These are phyloP conservation scores for Tautogolabrus adspersus DNA, from an alignment of 2,113 vertebrate genomes.

Conservation along the genomic window DNA sequence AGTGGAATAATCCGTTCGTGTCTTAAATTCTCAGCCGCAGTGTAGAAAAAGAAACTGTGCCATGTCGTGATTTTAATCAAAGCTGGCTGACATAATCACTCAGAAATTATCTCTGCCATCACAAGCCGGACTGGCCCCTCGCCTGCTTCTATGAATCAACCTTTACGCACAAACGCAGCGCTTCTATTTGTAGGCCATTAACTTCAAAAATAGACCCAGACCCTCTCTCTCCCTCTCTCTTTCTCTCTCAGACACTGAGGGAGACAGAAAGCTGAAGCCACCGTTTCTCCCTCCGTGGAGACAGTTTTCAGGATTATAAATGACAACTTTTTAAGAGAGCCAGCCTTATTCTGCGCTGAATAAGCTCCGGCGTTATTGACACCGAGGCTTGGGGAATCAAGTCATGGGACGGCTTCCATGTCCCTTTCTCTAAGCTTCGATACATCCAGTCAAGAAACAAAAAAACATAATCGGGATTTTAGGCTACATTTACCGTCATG, in stretches of 20 bases:
- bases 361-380: slow-evolving; percentile 68
- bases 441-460: slow-evolving; percentile 67
- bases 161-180: slow-evolving; percentile 30
- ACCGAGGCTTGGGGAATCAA: slow-evolving; percentile 57
- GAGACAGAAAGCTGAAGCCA: neutral
- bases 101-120: slow-evolving; percentile 65
- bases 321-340: slow-evolving; percentile 56
- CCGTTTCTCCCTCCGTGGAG: slow-evolving; percentile 14
- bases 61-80: slow-evolving; percentile 77
- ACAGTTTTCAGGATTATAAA: slow-evolving; percentile 66
- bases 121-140: slow-evolving; percentile 29
- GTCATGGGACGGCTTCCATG: slow-evolving; percentile 63
- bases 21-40: slow-evolving; percentile 59
- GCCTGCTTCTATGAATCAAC: slow-evolving; percentile 59
- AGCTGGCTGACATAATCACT: slow-evolving; percentile 68
- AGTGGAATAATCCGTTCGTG: slow-evolving; percentile 64
- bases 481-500: slow-evolving; percentile 62
- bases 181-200: slow-evolving; percentile 27
- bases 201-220: slow-evolving; percentile 13
- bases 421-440: slow-evolving; percentile 65
- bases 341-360: slow-evolving; percentile 43
- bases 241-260: neutral
- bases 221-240: neutral
- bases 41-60: slow-evolving; percentile 39
- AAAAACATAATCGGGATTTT: slow-evolving; percentile 72